These are phyloP conservation scores for Nibea coibor DNA, from an alignment of 2,113 vertebrate genomes.

Conservation along the genomic window DNA sequence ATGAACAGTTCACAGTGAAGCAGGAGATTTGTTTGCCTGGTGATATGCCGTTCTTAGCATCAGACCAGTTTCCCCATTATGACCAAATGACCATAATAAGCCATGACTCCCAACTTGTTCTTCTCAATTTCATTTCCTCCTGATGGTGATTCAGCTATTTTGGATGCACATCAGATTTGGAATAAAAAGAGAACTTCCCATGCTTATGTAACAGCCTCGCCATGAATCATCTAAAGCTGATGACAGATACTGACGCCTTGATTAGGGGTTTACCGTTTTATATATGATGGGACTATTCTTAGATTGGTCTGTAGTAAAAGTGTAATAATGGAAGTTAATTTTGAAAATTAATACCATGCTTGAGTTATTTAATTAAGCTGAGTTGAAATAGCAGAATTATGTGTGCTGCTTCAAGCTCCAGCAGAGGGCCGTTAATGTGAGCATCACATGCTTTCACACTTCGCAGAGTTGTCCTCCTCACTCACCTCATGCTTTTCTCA, in stretches of 20 bases:
- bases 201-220: constrained; percentile 59
- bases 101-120: constrained; percentile 22
- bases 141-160: constrained; percentile 39
- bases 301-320: constrained; percentile 61
- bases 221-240: constrained; percentile 65
- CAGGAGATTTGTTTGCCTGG: constrained; percentile 71
- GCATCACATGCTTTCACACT: constrained; percentile 55
- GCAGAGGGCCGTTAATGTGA: constrained; percentile 46
- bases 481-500: constrained; percentile 48
- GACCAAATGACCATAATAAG: constrained; percentile 49
- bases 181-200: constrained; percentile 50
- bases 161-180: constrained; percentile 30
- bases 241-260: constrained; percentile 72
- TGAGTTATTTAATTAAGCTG: constrained; percentile 72
- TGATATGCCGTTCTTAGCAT: constrained; percentile 74
- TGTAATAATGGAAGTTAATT: constrained; percentile 70
- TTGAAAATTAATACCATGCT: constrained; percentile 73
- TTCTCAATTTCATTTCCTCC: constrained; percentile 17
- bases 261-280: constrained; percentile 69
- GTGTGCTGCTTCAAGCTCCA: constrained; percentile 46
- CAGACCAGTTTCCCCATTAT: constrained; percentile 41
- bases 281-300: constrained; percentile 65
- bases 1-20: constrained; percentile 62
- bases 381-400: constrained; percentile 51
- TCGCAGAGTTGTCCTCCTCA: constrained; percentile 43